Evolutionary conservation across 2,113 vertebrate species (phyloP).

Genomic region (Junco hyemalis): DNA sequence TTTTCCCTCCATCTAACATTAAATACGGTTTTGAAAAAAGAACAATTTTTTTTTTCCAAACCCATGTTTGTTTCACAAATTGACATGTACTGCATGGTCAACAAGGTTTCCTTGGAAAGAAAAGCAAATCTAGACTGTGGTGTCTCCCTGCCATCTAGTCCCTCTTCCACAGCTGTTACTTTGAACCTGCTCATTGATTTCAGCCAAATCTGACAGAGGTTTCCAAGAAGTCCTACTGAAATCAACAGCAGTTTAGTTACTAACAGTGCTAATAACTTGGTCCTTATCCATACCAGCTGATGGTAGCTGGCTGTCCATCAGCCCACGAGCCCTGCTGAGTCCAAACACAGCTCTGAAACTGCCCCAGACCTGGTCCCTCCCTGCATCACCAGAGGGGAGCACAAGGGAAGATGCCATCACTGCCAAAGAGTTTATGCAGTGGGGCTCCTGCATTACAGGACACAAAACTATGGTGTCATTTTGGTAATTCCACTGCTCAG

Average conservation of each 20-base stretch:
- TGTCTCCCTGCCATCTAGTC: not conserved
- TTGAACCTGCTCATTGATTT: not conserved
- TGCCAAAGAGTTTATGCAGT: not conserved
- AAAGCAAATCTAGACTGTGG: not conserved
- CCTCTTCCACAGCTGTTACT: not conserved
- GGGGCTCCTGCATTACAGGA: not conserved
- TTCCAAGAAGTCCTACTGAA: not conserved
- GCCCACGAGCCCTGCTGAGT: fast-evolving
- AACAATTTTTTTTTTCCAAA: not conserved
- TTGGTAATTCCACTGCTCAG: not conserved
- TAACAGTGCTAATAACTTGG: fast-evolving
- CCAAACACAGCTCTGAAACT: not conserved
- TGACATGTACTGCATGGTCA: not conserved
- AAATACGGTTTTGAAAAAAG: not conserved
- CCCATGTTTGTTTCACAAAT: not conserved
- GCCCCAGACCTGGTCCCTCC: not conserved
- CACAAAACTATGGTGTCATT: not conserved
- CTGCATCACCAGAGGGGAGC: fast-evolving
- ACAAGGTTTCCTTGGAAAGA: not conserved
- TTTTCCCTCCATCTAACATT: not conserved
- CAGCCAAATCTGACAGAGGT: not conserved
- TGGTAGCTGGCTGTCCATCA: not conserved
- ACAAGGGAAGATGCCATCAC: fast-evolving
- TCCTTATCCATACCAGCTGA: not conserved
- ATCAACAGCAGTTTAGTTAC: not conserved